phyloP scores from a whole-genome alignment of 2,113 vertebrate species.

The Phalacrocorax aristotelis region DNA sequence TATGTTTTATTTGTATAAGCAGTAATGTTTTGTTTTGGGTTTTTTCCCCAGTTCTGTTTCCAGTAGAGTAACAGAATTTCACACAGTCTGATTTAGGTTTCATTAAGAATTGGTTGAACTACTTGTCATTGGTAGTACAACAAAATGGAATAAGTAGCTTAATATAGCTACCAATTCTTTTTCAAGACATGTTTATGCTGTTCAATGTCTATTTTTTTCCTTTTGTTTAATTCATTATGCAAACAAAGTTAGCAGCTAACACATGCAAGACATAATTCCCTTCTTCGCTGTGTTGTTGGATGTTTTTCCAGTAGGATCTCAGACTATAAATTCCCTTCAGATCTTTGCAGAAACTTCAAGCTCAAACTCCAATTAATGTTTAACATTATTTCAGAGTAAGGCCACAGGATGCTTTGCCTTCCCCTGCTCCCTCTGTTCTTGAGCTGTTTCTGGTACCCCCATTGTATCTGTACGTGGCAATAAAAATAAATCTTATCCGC shows the following conservation, averaged over 20 bases:
- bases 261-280: neutral
- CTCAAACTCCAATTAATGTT: neutral
- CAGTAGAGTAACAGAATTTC: neutral
- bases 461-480: neutral
- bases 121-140: neutral
- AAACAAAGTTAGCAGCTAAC: conserved; percentile 1
- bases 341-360: neutral
- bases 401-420: neutral
- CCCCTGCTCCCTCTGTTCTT: neutral
- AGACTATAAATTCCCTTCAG: neutral
- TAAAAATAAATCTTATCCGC: neutral
- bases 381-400: neutral
- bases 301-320: neutral
- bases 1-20: neutral
- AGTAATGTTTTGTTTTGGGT: neutral
- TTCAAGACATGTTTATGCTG: neutral
- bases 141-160: neutral
- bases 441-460: neutral
- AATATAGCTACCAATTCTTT: neutral
- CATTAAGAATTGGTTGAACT: neutral
- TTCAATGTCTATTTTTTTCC: neutral
- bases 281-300: neutral
- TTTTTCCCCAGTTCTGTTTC: neutral
- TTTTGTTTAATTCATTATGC: neutral
- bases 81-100: neutral